A percentile compares a stretch with the other conserved stretches of the same genome.
phyloP scores from a whole-genome alignment of 2,113 vertebrate species.

The Podiceps cristatus region DNA sequence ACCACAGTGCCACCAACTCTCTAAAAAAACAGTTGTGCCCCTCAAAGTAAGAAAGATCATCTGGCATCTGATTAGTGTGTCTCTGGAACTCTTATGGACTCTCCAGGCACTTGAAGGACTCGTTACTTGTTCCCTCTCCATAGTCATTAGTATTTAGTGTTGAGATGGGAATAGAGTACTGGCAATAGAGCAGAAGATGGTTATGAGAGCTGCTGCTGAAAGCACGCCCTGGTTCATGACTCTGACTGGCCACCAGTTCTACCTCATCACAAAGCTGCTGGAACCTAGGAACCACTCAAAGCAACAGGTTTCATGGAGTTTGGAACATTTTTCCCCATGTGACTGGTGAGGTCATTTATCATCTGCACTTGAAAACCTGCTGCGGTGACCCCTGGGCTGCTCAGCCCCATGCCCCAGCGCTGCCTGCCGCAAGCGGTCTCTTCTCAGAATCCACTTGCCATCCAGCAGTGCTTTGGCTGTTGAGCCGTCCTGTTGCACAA shows the following conservation, averaged over 20 bases:
- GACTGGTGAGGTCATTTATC: neutral
- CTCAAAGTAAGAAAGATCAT: neutral
- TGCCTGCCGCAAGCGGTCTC: neutral
- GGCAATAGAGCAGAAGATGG: neutral
- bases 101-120: neutral
- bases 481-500: neutral
- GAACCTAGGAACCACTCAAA: neutral
- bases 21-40: neutral
- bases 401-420: neutral
- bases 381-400: neutral
- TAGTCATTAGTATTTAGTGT: neutral
- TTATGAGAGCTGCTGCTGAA: neutral
- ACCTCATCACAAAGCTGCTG: neutral
- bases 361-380: neutral
- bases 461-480: neutral
- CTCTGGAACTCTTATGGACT: neutral
- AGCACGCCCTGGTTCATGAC: fast-evolving
- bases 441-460: neutral
- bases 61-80: neutral
- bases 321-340: neutral
- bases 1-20: neutral
- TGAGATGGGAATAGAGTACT: slow-evolving; percentile 2
- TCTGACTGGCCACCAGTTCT: neutral
- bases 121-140: neutral
- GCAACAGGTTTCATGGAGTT: neutral